Evolutionary conservation across 1,140 invertebrate species (phyloP), one percentile per base, ranked within the genome.

Genomic region (Drosophila quadrilineata): DNA sequence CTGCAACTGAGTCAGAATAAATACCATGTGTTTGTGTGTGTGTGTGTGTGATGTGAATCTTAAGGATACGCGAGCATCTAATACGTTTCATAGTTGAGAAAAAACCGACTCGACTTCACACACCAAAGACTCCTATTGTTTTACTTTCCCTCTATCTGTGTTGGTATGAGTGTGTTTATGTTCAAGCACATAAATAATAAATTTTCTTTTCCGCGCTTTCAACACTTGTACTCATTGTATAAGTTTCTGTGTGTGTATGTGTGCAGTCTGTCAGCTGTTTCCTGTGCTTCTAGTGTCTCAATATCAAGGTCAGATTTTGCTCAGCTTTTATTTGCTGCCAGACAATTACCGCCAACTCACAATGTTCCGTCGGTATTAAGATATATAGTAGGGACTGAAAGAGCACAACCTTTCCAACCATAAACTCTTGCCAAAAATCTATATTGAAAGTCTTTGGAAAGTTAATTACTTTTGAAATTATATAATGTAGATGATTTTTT

Each of bases 181-280:
- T 64, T 53, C 52, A 64, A 57, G 64, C 54, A 66, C 84, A 76
- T 82, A 82, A 84, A 82, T 84, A 84, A 76, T 84, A 82, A 76
- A 84, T 82, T 69, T 62, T 69, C 73, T 70, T 84, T 41, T 59
- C 46, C 35, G 52, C 29, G 28, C 40, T 29, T 14, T 17, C 36
- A 53, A 19, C 29, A 9, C 21, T 36, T 24, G 68, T 40, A 36
- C 22, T 50, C 40, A 22, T 14, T 46, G 28, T 19, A 16, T 68
- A 36, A 40, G 35, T 40, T 19, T 46, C 38, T 36, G 46, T 54
- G 36, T 56, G 50, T 71, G 54, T 41, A 57, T 69, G 50, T 62
- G 60, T 63, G 35, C 36, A 45, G 54, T 60, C 35, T 70, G 73
- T 73, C 77, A 82, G 77, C 77, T 82, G 77, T 85, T 82, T 45